Conservation (phyloP, 2,888 invertebrate genomes). For the Heteromurus nitidus region DNA sequence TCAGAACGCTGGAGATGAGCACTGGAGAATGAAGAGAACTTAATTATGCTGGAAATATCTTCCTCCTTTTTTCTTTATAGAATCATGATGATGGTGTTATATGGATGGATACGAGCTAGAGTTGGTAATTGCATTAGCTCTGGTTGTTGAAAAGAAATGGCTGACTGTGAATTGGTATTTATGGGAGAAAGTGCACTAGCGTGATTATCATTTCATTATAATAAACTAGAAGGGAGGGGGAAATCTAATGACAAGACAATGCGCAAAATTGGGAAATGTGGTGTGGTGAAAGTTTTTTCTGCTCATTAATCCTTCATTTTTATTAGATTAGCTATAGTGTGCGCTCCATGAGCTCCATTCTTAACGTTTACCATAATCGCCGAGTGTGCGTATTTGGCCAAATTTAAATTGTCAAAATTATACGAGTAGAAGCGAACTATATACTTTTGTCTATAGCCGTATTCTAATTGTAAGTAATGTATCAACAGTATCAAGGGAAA, state of each 20-base stretch:
- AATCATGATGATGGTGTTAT: not conserved
- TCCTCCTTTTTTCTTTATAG: too few species aligned
- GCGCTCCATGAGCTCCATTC: too few species aligned
- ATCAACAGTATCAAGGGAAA: too few species aligned
- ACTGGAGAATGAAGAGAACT: conserved; percentile 12
- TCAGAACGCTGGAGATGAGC: too few species aligned
- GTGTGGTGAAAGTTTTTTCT: conserved; percentile 7
- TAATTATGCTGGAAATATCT: conserved; percentile 37
- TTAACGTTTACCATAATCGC: too few species aligned
- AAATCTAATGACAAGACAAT: conserved; percentile 1
- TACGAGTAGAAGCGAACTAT: too few species aligned
- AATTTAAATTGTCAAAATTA: too few species aligned
- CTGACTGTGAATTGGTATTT: conserved; percentile 41
- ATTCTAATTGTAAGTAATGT: too few species aligned
- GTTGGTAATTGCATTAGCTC: conserved; percentile 33
- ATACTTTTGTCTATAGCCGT: too few species aligned
- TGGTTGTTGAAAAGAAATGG: conserved; percentile 24
- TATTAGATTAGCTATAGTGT: not conserved
- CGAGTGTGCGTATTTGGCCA: too few species aligned
- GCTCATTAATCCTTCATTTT: not conserved
- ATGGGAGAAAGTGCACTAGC: conserved; percentile 38
- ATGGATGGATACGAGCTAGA: not conserved
- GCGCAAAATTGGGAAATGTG: conserved; percentile 3
- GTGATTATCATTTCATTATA: conserved; percentile 62
- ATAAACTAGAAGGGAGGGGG: conserved; percentile 54